Percentiles rank a stretch among this genome's conserved stretches.
Conservation (phyloP, 53 echinoderm and acorn worm genomes). For the Hippasteria phrygiana region DNA sequence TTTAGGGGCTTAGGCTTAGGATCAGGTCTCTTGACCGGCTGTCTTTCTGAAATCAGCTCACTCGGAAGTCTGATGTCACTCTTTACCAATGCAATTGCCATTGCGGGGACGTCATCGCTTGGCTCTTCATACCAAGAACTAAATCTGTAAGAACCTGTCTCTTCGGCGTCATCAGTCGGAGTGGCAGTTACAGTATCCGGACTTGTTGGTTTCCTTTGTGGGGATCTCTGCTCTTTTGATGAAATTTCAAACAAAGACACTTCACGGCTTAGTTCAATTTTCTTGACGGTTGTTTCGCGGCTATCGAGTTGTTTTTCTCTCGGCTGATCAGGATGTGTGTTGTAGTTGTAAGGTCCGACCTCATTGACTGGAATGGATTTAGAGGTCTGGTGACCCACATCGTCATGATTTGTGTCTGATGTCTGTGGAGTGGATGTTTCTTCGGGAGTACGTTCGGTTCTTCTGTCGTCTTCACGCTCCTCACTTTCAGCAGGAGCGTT, state of each 20-base stretch:
- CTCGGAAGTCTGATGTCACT: constrained; percentile 38
- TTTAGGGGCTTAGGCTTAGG: constrained; percentile 28
- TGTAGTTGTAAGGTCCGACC: constrained; percentile 39
- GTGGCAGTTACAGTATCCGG: not conserved
- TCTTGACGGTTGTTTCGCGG: constrained; percentile 24
- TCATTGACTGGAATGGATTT: constrained; percentile 43
- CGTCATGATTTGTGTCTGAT: not conserved
- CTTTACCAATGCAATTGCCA: constrained; percentile 57
- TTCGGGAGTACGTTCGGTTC: not conserved
- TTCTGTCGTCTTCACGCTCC: not conserved
- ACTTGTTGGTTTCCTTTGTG: not conserved
- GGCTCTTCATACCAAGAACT: constrained; percentile 52
- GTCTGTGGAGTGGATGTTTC: not conserved
- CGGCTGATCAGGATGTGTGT: not conserved
- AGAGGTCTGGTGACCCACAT: not conserved
- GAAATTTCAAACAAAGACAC: constrained; percentile 26
- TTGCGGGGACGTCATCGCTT: constrained; percentile 21
- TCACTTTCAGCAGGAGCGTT: not conserved
- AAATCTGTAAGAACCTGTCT: constrained; percentile 16
- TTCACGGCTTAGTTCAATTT: constrained; percentile 30
- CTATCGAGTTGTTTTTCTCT: constrained; percentile 1
- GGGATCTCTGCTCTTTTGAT: constrained; percentile 2
- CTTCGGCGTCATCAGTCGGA: not conserved
- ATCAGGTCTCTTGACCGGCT: constrained; percentile 16
- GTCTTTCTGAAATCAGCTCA: not conserved